Evolutionary conservation across 1,140 invertebrate species (phyloP), one percentile per base, ranked within the genome.

Genomic region (Dufourea novaeangliae): DNA sequence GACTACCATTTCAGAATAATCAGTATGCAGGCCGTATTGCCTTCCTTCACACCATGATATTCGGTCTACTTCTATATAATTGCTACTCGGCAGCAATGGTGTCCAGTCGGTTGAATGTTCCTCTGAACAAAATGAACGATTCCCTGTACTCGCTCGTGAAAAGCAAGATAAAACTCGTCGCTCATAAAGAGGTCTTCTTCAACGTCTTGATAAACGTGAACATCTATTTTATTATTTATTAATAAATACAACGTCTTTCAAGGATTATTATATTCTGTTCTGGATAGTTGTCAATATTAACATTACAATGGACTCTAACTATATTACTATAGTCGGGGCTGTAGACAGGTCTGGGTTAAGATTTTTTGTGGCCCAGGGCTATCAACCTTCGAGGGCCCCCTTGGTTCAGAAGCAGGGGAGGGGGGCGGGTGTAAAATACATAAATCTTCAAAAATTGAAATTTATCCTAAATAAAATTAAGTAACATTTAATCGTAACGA

Each of bases 41-140:
- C 2, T 63, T 79, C 4, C 46, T 86, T 27, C 72, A 85, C 2
- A 80, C 75, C 0, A 64, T 75, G 27, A 29, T 85, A 14, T 85
- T 85, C 17, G 84, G 83, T 20, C 37, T 86, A 12, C 27, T 86
- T 6, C 32, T 86, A 1, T 86, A 74, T 11, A 85, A 86, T 32
- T 86, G 76, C 57, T 86, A 86, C 25, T 62, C 59, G 22, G 84
- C 83, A 20, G 72, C 79, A 11, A 77, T 86, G 76, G 84, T 86
- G 17, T 85, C 84, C 0, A 73, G 56, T 14, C 64, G 84, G 20
- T 37, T 86, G 17, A 62, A 84, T 17, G 17, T 12, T 11, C 83
- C 83, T 11, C 29, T 70, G 12, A 22, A 82, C 7, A 86, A 80
- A 69, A 77, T 86, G 80, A 86, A 86, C 17, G 84, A 86, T 27